Base-by-base conservation (phyloP, 1,140 invertebrate species). In the Brachionus sp. region DNA sequence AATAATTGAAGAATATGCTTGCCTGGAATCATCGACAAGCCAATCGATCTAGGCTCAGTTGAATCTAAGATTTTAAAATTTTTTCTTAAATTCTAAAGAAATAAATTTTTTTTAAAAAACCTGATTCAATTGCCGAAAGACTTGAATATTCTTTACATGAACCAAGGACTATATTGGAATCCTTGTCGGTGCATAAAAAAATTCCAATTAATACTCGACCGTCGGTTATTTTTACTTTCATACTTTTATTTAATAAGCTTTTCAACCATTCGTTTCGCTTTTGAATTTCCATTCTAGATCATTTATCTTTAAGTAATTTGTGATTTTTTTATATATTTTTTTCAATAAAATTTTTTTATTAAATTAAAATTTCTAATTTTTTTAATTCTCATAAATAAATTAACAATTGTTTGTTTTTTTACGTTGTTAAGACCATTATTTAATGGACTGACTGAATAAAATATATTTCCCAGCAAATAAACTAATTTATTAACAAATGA, bases 151-250 rank as follows among this genome's bases (percentile, higher is more conserved):
- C 95, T 70, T 93, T 92, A 88, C 94, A 95, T 4, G 93, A 92
- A 39, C 93, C 94, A 84, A 98, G 90, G 86, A 98, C 97, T 66
- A 97, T 92, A 91, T 98, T 97, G 25, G 93, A 92, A 90, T 96
- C 94, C 86, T 93, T 90, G 88, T 97, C 95, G 23, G 95, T 97
- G 87, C 95, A 97, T 2, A 96, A 88, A 89, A 98, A 97, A 70
- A 93, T 84, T 83, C 95, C 95, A 85, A 94, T 92, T 35, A 97
- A 90, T 46, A 94, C 91, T 85, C 95, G 90, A 7, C 95, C 95
- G 91, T 97, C 95, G 13, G 93, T 94, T 92, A 97, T 95, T 90
- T 94, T 92, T 84, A 92, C 93, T 87, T 92, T 92, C 87, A 96
- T 92, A 84, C 92, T 92, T 88, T 93, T 93, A 88, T 96, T 95